Evolutionary conservation across 2,888 invertebrate species (phyloP).

Genomic region (Thecocarcelia acutangulata): DNA sequence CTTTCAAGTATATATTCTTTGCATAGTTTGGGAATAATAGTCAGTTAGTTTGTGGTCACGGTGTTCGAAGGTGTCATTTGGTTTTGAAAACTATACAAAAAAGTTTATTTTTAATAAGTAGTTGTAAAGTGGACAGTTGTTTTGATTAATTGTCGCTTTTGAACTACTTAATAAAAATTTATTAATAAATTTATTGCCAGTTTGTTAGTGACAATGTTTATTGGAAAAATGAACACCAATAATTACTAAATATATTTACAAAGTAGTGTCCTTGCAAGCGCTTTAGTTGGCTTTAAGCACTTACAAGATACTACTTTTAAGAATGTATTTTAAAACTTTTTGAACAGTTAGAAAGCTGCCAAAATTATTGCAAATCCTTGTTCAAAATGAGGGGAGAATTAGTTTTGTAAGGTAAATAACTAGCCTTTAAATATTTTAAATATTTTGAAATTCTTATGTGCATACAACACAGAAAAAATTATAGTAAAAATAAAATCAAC

Average conservation of each 20-base stretch:
- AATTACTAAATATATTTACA: constrained; percentile 33
- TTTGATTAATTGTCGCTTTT: constrained; percentile 67
- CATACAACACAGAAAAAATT: too few species aligned
- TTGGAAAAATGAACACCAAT: not conserved
- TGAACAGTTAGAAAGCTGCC: too few species aligned
- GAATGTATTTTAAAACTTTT: constrained; percentile 34
- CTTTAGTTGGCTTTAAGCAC: constrained; percentile 8
- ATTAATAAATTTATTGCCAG: constrained; percentile 2
- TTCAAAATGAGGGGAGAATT: too few species aligned
- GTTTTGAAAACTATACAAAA: not conserved
- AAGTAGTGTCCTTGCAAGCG: constrained; percentile 59
- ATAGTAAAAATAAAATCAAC: too few species aligned
- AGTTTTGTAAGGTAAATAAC: too few species aligned
- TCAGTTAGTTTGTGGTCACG: constrained; percentile 26
- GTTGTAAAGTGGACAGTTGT: constrained; percentile 70
- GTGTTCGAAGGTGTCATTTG: not conserved
- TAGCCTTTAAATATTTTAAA: too few species aligned
- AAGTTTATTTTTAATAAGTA: constrained; percentile 70
- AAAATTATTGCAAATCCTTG: too few species aligned
- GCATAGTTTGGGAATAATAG: not conserved
- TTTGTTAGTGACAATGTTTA: not conserved
- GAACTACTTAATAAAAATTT: constrained; percentile 69
- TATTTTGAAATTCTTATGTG: too few species aligned
- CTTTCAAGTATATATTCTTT: constrained; percentile 47
- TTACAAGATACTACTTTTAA: constrained; percentile 51